These are phyloP conservation scores for Aphelocoma californica DNA, from an alignment of 2,797 vertebrate species.

Conservation along the genomic window DNA sequence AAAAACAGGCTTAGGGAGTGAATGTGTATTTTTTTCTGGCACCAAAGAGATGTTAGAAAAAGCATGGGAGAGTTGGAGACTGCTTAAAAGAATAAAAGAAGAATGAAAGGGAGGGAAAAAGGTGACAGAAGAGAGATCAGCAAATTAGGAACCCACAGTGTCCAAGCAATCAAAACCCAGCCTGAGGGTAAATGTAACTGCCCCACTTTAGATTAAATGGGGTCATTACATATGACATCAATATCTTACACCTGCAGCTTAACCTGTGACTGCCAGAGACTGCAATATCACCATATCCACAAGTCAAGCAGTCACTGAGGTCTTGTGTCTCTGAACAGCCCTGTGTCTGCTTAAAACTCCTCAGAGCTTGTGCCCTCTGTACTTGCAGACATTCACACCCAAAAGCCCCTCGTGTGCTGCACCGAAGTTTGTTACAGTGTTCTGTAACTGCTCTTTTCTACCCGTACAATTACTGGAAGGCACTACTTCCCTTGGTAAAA, in stretches of 20 bases:
- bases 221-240: background rate
- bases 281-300: background rate
- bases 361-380: background rate
- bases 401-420: rapidly evolving
- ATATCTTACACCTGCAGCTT: background rate
- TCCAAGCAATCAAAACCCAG: background rate
- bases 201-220: background rate
- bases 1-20: background rate
- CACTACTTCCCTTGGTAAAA: background rate
- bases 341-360: background rate
- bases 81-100: background rate
- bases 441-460: background rate
- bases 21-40: background rate
- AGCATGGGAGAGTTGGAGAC: background rate
- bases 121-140: background rate
- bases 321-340: background rate
- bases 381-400: background rate
- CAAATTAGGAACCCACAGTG: background rate
- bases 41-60: background rate
- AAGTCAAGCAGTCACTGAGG: background rate
- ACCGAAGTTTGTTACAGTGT: background rate
- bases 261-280: background rate
- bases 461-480: background rate
- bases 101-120: background rate
- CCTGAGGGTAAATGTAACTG: background rate